A percentile compares a stretch with the other conserved stretches of the same genome.
Evolutionary conservation across 2,113 vertebrate species (phyloP).

Genomic region (Cepphus grylle): DNA sequence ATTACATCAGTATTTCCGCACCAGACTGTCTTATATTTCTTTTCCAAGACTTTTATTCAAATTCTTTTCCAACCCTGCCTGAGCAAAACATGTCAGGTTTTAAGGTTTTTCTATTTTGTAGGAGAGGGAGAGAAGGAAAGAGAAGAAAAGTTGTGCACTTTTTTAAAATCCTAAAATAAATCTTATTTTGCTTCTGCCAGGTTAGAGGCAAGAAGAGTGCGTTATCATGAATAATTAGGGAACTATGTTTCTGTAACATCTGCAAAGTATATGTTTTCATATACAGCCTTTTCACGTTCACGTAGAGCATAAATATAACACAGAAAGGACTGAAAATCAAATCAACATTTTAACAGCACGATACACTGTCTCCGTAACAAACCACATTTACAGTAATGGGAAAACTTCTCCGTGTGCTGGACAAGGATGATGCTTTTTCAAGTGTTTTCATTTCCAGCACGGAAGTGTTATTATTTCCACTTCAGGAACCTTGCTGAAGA

Average conservation of each 20-base stretch:
- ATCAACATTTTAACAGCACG: background rate
- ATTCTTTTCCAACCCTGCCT: background rate
- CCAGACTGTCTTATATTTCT: background rate
- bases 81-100: background rate
- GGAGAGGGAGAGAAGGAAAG: background rate
- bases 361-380: background rate
- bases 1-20: background rate
- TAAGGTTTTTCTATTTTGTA: background rate
- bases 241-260: background rate
- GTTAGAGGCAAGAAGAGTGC: background rate
- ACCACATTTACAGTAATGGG: background rate
- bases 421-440: background rate
- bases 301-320: background rate
- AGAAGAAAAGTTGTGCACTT: background rate
- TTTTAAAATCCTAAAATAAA: background rate
- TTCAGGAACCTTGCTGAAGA: background rate
- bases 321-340: background rate
- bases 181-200: background rate
- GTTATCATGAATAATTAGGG: background rate
- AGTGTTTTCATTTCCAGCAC: conserved; percentile 28
- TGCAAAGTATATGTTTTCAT: background rate
- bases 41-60: background rate
- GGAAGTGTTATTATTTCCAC: conserved; percentile 35
- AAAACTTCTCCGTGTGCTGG: background rate
- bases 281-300: background rate